A percentile compares a stretch with the other conserved stretches of the same genome.
phyloP scores from a whole-genome alignment of 2,797 vertebrate genomes.

The Sphenopsis melanotis region DNA sequence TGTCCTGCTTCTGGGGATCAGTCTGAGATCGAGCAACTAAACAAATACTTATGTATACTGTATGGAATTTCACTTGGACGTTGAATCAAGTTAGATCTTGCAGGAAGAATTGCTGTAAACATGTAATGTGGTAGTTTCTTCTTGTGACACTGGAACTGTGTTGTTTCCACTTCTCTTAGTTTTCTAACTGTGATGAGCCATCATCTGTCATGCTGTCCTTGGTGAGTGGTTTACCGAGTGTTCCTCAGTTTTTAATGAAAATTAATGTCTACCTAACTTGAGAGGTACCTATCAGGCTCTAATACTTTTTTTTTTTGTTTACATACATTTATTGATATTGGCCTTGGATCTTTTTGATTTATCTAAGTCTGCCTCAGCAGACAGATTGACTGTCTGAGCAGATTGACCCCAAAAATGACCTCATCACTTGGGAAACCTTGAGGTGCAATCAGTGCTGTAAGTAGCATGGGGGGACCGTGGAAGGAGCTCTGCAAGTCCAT shows the following conservation, averaged over 20 bases:
- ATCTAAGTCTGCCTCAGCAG: not conserved
- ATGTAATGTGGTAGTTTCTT: not conserved
- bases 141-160: not conserved
- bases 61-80: not conserved
- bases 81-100: not conserved
- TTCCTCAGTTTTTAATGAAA: not conserved
- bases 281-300: not conserved
- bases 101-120: not conserved
- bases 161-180: not conserved
- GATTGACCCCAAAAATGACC: not conserved
- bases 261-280: not conserved
- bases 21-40: not conserved
- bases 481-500: conserved; percentile 4
- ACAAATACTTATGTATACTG: not conserved
- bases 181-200: not conserved
- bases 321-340: not conserved
- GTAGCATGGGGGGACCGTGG: not conserved
- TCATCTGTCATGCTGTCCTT: not conserved
- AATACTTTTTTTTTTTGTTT: not conserved
- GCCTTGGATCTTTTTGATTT: not conserved
- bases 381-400: not conserved
- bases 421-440: not conserved
- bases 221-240: not conserved
- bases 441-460: not conserved
- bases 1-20: not conserved